phyloP scores from a whole-genome alignment of 2,797 vertebrate species.

The Acipenser transmontanus region DNA sequence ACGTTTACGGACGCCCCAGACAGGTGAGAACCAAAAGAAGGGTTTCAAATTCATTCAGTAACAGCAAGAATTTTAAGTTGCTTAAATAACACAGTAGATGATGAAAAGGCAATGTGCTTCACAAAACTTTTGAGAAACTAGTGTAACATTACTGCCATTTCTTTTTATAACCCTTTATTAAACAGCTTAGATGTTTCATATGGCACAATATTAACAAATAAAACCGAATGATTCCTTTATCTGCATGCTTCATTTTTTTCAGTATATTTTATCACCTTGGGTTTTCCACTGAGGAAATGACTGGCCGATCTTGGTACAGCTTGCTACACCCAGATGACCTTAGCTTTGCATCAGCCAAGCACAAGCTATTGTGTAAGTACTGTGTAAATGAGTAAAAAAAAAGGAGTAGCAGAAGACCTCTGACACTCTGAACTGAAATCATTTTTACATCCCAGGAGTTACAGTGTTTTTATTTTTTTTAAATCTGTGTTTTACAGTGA shows the following conservation, averaged over 20 bases:
- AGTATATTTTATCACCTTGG: constrained; percentile 67
- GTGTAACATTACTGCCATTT: neutral
- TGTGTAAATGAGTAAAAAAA: too few species aligned
- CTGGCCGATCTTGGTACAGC: constrained; percentile 70
- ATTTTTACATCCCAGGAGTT: too few species aligned
- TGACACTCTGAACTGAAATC: too few species aligned
- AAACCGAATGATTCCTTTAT: neutral
- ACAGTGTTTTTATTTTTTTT: neutral
- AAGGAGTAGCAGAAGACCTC: too few species aligned
- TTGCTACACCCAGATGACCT: constrained; percentile 74
- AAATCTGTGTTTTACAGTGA: constrained; percentile 41
- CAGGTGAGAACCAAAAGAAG: constrained; percentile 47
- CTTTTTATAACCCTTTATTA: neutral
- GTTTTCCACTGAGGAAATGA: constrained; percentile 57
- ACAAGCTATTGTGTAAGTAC: constrained; percentile 65
- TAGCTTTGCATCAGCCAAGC: constrained; percentile 42
- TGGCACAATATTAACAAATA: too few species aligned
- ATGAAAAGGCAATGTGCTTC: too few species aligned
- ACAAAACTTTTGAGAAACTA: neutral
- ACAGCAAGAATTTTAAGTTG: too few species aligned
- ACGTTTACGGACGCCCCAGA: constrained; percentile 49
- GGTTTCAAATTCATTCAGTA: too few species aligned
- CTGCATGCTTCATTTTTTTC: constrained; percentile 17
- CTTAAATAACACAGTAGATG: too few species aligned
- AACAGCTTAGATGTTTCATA: neutral